Base-by-base conservation (phyloP, 2,113 vertebrate genomes). In the Prunella fulvescens region DNA sequence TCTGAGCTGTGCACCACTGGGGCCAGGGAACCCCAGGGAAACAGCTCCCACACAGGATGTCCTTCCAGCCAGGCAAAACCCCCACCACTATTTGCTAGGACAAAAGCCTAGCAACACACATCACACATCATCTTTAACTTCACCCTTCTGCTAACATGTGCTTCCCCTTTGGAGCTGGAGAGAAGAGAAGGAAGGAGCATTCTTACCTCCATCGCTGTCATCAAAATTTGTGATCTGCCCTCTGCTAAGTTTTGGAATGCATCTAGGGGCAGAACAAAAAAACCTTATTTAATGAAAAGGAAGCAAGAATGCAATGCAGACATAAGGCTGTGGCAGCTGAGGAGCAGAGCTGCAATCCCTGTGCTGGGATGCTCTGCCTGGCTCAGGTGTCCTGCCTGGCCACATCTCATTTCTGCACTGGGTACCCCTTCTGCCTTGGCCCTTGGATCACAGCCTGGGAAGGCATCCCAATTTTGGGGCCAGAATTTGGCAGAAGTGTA, bases 181-280 rank as follows among this genome's bases (percentile, higher is more conserved):
- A 65, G 37, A 42, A 53, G 42, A 66, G 29, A 79, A 48, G 26
- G 65, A 76, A 80, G 48, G 24, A 54, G 7, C 10, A 20, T 40
- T 16, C 97, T 98, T 81, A 98, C 98, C 97, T 98, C 93, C 35
- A 50, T 40, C 86, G 37, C 22, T 0, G 94, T 97, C 89, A 87
- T 57, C 74, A 37, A 97, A 83, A 96, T 61, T 90, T 69, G 97
- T 42, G 96, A 95, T 54, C 93, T 16, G 0, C 96, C 97, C 35
- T 35, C 83, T 66, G 97, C 94, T 67, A 98, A 92, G 65, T 97
- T 98, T 69, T 48, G 88, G 96, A 98, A 98, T 26, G 95, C 87
- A 81, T 89, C 98, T 98, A 81, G 33, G 37, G 9, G 5, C 35
- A 94, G 87, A 65, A 79, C 16, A 95, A 71, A 92, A 45, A 81